These are phyloP conservation scores for Alfaro cultratus DNA, from an alignment of 2,797 vertebrate genomes.

Conservation along the genomic window DNA sequence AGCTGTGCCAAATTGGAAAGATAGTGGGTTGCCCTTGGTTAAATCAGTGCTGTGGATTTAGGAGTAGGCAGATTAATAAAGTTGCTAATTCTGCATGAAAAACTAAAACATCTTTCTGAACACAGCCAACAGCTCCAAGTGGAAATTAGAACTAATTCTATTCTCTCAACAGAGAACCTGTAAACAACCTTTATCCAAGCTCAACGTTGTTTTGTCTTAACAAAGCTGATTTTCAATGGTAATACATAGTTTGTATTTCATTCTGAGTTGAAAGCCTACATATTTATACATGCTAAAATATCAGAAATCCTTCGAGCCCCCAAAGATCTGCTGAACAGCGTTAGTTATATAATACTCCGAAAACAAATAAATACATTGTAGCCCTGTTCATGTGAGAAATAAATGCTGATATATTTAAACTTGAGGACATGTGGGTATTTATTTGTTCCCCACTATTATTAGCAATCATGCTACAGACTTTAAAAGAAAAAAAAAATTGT, in stretches of 20 bases:
- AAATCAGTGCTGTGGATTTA: conserved; percentile 49
- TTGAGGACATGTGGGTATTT: background rate
- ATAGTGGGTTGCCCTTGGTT: conserved; percentile 20
- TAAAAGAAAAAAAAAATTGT: background rate
- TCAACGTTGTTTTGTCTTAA: background rate
- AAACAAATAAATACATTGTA: background rate
- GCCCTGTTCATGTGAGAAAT: background rate
- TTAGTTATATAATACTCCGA: background rate
- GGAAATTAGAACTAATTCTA: background rate
- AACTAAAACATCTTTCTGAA: conserved; percentile 54
- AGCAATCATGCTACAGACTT: background rate
- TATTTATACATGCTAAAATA: background rate
- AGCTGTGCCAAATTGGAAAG: conserved; percentile 1
- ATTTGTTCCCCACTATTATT: background rate
- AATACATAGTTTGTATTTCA: background rate
- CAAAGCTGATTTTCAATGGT: background rate
- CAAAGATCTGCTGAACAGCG: background rate
- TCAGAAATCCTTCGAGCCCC: background rate
- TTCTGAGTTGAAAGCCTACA: background rate
- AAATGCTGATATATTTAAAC: background rate
- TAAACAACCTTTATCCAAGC: background rate
- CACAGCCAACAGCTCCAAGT: conserved; percentile 26
- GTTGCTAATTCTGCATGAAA: conserved; percentile 43
- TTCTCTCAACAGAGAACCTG: background rate
- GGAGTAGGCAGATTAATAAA: conserved; percentile 48